Conservation (phyloP, 2,888 invertebrate genomes). For the Aphelenchoides bicaudatus region DNA sequence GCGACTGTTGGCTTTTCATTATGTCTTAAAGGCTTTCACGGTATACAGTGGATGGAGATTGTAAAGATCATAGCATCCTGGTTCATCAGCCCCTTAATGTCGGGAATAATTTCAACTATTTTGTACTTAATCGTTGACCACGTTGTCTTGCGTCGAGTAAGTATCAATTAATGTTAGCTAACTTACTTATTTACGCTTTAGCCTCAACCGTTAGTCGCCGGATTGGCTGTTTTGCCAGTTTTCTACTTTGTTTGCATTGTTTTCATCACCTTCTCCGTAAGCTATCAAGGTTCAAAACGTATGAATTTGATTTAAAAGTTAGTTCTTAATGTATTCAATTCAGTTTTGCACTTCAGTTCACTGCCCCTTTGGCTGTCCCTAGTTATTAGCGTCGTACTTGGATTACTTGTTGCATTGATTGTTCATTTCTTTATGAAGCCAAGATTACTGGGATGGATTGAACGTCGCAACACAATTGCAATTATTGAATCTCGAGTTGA, state of each 20-base stretch:
- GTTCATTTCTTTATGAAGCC: slow-evolving; percentile 50
- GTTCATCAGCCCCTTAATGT: slow-evolving; percentile 90
- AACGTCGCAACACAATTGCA: slow-evolving; percentile 26
- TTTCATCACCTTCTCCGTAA: slow-evolving; percentile 86
- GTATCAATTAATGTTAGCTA: slow-evolving; percentile 57
- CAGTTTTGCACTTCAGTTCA: slow-evolving; percentile 80
- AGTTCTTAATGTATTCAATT: slow-evolving; percentile 29
- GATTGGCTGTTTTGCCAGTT: slow-evolving; percentile 78
- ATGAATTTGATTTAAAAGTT: slow-evolving; percentile 65
- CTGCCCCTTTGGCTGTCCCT: slow-evolving; percentile 81
- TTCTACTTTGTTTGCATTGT: slow-evolving; percentile 88
- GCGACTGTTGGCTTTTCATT: slow-evolving; percentile 94
- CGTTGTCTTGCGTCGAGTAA: slow-evolving; percentile 66
- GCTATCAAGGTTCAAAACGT: slow-evolving; percentile 82
- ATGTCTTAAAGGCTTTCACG: slow-evolving; percentile 79
- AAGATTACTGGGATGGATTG: slow-evolving; percentile 40
- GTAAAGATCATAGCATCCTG: slow-evolving; percentile 70
- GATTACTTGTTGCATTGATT: slow-evolving; percentile 65
- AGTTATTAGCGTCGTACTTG: slow-evolving; percentile 70
- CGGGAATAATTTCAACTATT: slow-evolving; percentile 77
- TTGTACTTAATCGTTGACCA: slow-evolving; percentile 52
- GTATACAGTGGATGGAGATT: slow-evolving; percentile 76
- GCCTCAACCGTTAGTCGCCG: slow-evolving; percentile 64
- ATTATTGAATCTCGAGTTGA: slow-evolving; percentile 19
- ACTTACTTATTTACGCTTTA: slow-evolving; percentile 66